Conservation (phyloP, 2,113 vertebrate species). For the Condylura cristata region DNA sequence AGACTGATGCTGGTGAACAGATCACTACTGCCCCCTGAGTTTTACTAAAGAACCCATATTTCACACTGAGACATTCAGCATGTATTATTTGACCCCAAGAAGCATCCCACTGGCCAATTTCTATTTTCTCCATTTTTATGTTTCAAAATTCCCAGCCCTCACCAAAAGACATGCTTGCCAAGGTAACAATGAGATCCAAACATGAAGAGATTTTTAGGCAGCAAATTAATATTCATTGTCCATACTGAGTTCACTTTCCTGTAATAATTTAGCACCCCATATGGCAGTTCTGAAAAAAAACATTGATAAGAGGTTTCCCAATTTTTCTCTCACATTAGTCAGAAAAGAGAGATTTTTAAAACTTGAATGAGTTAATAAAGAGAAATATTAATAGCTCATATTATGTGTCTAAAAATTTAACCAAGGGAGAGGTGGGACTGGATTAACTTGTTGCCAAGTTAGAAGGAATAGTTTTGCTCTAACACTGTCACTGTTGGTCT, state of each 20-base stretch:
- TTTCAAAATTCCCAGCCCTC: not conserved
- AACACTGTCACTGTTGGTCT: not conserved
- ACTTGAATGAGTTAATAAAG: slow-evolving; percentile 41
- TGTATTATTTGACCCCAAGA: not conserved
- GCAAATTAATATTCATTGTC: slow-evolving; percentile 57
- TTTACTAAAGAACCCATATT: not conserved
- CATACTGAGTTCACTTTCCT: slow-evolving; percentile 58
- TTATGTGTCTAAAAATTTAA: slow-evolving; percentile 9
- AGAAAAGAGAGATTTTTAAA: slow-evolving; percentile 55
- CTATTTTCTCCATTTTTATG: slow-evolving; percentile 34
- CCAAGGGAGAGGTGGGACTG: not conserved
- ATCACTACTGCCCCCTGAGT: not conserved
- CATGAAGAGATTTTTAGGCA: slow-evolving; percentile 47
- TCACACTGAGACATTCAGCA: not conserved
- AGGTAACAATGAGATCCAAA: slow-evolving; percentile 37
- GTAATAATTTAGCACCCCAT: slow-evolving; percentile 68
- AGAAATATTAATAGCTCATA: slow-evolving; percentile 55
- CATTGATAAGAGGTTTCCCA: slow-evolving; percentile 58
- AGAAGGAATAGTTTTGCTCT: not conserved
- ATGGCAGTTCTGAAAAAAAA: slow-evolving; percentile 72
- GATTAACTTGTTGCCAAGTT: slow-evolving; percentile 21
- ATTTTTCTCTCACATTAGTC: slow-evolving; percentile 38
- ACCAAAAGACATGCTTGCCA: slow-evolving; percentile 6
- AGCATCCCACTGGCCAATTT: not conserved
- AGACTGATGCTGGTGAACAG: not conserved